Evolutionary conservation across 2,113 vertebrate species (phyloP).

Genomic region (Oryzias javanicus): DNA sequence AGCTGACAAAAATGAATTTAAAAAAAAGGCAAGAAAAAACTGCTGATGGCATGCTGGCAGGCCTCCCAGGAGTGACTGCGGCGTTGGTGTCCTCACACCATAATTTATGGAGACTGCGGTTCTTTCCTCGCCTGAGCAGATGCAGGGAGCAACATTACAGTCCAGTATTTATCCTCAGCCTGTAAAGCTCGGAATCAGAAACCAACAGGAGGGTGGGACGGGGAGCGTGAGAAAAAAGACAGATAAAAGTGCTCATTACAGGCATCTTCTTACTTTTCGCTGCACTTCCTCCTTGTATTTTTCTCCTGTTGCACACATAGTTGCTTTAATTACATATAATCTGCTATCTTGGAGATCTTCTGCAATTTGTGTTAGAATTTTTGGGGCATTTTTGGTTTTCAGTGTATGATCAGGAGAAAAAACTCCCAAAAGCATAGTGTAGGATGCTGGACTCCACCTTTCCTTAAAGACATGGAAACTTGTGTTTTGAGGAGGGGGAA

Average conservation of each 20-base stretch:
- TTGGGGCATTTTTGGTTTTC: constrained; percentile 47
- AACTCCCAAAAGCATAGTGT: constrained; percentile 20
- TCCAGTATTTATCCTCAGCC: constrained; percentile 52
- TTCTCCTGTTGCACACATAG: constrained; percentile 48
- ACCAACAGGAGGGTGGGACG: constrained; percentile 42
- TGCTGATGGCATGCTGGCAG: constrained; percentile 65
- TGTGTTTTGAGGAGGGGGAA: background rate
- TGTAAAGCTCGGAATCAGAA: constrained; percentile 64
- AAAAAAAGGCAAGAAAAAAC: constrained; percentile 34
- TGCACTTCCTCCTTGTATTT: constrained; percentile 62
- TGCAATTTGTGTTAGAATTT: constrained; percentile 59
- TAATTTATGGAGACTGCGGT: constrained; percentile 69
- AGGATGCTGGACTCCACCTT: constrained; percentile 9
- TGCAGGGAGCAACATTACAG: constrained; percentile 49
- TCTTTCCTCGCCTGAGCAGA: constrained; percentile 64
- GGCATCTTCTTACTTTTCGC: constrained; percentile 56
- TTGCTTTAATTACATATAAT: constrained; percentile 71
- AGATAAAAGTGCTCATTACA: constrained; percentile 65
- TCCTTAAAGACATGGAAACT: constrained; percentile 11
- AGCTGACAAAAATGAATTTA: constrained; percentile 38
- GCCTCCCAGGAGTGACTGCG: constrained; percentile 59
- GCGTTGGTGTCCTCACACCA: constrained; percentile 58
- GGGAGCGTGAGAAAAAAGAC: constrained; percentile 61
- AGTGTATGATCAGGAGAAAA: constrained; percentile 35
- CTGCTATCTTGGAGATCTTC: constrained; percentile 57